Percentiles rank a stretch among this genome's conserved stretches.
Evolutionary conservation across 1,140 invertebrate genomes (phyloP).

Genomic region (Drosophila malerkotliana): DNA sequence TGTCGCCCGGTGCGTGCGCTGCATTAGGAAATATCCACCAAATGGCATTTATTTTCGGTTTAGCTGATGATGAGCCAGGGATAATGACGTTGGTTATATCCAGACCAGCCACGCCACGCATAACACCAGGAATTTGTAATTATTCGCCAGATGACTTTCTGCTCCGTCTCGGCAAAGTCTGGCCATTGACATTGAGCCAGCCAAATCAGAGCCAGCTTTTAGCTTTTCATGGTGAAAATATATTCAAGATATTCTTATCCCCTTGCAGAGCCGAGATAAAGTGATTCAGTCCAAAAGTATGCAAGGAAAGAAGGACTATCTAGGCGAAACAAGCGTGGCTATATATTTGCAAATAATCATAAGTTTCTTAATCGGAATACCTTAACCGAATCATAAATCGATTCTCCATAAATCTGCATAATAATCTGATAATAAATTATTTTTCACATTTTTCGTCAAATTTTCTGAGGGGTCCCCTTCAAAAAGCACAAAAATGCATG

Average conservation of each 20-base stretch:
- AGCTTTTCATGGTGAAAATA: slow-evolving; percentile 10
- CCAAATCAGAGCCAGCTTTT: slow-evolving; percentile 12
- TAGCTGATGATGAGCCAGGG: slow-evolving; percentile 45
- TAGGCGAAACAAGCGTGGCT: no score
- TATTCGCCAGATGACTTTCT: slow-evolving; percentile 54
- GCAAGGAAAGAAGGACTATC: no score
- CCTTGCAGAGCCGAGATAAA: neutral
- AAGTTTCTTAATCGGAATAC: neutral
- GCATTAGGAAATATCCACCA: slow-evolving; percentile 53
- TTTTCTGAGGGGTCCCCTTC: no score
- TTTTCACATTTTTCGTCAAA: no score
- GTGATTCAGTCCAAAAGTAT: no score
- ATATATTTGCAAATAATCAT: neutral
- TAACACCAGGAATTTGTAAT: slow-evolving; percentile 58
- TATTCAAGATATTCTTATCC: neutral
- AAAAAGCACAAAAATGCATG: no score
- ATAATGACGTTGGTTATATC: slow-evolving; percentile 35
- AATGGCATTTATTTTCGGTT: slow-evolving; percentile 50
- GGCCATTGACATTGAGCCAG: slow-evolving; percentile 58
- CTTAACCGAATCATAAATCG: neutral
- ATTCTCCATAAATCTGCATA: no score
- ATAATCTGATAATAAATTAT: no score
- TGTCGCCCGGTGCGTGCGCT: slow-evolving; percentile 58
- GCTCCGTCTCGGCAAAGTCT: slow-evolving; percentile 18
- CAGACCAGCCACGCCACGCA: slow-evolving; percentile 26